A percentile compares a stretch with the other conserved stretches of the same genome.
Conservation (phyloP, 2,888 invertebrate species). For the Lithophane socia region DNA sequence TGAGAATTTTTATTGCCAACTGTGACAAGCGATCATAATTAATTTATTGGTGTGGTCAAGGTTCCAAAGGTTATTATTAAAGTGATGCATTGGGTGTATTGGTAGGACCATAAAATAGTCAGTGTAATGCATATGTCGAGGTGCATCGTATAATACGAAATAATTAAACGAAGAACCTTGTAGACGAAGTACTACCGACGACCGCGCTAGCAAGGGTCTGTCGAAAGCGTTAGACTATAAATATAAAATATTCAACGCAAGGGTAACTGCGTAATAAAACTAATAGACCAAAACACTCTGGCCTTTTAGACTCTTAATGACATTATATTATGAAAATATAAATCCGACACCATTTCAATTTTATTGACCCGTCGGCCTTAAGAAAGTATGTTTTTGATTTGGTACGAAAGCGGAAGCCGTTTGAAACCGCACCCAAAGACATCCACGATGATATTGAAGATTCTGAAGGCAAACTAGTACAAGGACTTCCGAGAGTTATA, state of each 20-base stretch:
- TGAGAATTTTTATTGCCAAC: conserved; percentile 77
- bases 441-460: conserved; percentile 74
- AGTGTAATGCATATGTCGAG: conserved; percentile 51
- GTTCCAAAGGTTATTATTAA: conserved; percentile 71
- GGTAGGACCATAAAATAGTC: conserved; percentile 45
- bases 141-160: conserved; percentile 51
- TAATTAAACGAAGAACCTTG: conserved; percentile 68
- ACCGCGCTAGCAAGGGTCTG: conserved; percentile 77
- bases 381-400: conserved; percentile 80
- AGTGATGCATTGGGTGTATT: conserved; percentile 63
- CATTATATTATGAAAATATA: conserved; percentile 83
- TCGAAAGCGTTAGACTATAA: conserved; percentile 78
- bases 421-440: conserved; percentile 73
- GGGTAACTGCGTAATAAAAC: conserved; percentile 88
- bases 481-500: conserved; percentile 79
- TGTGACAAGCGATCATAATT: conserved; percentile 79
- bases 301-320: conserved; percentile 83
- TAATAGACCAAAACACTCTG: conserved; percentile 83
- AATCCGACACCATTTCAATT: conserved; percentile 84
- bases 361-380: conserved; percentile 87
- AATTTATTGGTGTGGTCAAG: conserved; percentile 84
- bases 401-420: conserved; percentile 85
- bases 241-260: conserved; percentile 81
- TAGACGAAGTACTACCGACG: conserved; percentile 57
- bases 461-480: conserved; percentile 83